Evolutionary conservation across 2,888 invertebrate genomes (phyloP).

Genomic region (Homarus gammarus): DNA sequence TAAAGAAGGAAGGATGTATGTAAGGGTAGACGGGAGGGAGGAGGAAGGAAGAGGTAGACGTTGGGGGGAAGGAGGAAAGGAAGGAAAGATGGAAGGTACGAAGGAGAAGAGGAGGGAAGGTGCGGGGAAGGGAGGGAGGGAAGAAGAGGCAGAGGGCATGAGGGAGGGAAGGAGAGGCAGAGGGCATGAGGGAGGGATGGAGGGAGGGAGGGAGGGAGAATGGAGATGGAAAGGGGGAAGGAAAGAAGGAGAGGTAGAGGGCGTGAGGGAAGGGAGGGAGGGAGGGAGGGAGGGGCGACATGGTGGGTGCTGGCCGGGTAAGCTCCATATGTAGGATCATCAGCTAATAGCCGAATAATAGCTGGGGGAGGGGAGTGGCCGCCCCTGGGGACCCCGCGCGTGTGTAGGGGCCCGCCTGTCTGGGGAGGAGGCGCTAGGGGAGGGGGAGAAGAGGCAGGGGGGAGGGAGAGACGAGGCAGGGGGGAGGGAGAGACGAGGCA

Average conservation of each 20-base stretch:
- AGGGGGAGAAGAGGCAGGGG: neutral
- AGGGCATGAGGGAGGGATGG: neutral
- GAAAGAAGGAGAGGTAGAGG: neutral
- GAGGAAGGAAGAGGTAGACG: neutral
- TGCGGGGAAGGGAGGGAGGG: neutral
- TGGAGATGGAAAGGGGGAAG: too few species aligned
- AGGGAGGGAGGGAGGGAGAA: neutral
- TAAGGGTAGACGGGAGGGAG: neutral
- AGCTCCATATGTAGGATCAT: slow-evolving; percentile 68
- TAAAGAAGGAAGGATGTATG: neutral
- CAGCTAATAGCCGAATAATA: slow-evolving; percentile 69
- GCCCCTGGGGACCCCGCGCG: slow-evolving; percentile 43
- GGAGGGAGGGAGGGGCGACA: neutral
- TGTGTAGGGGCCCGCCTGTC: slow-evolving; percentile 15
- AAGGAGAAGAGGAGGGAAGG: neutral
- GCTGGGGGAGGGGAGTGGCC: slow-evolving; percentile 35
- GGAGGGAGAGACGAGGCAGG: neutral
- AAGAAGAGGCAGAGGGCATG: too few species aligned
- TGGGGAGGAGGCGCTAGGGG: neutral
- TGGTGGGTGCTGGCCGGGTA: neutral
- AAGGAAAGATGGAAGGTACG: neutral
- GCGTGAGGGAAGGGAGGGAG: neutral
- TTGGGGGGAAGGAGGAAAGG: too few species aligned
- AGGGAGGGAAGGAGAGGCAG: neutral
- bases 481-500: neutral